phyloP scores from a whole-genome alignment of 2,797 vertebrate genomes.

The Scolopax rusticola region DNA sequence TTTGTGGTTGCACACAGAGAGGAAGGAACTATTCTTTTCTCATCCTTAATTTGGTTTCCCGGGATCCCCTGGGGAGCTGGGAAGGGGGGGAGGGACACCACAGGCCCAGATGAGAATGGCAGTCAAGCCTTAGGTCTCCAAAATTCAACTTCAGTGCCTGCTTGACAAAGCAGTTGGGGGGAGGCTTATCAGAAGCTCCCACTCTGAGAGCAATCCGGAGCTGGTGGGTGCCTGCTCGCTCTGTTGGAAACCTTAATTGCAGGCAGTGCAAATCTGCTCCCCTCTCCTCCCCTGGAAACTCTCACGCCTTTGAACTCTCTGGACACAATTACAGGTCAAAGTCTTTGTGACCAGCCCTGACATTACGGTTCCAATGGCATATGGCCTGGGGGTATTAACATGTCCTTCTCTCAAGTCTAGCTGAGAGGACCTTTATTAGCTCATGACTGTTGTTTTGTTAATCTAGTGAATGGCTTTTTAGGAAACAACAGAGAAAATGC shows the following conservation, averaged over 20 bases:
- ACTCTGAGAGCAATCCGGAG: neutral
- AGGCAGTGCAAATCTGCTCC: neutral
- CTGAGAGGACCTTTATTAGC: slow-evolving; percentile 62
- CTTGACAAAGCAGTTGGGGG: neutral
- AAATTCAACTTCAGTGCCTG: neutral
- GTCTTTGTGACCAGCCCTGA: slow-evolving; percentile 51
- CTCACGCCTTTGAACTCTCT: slow-evolving; percentile 50
- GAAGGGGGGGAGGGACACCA: too few relatives aligned
- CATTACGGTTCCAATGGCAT: slow-evolving; percentile 41
- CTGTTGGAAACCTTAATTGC: neutral
- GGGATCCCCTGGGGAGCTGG: neutral
- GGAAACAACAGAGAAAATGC: slow-evolving; percentile 72
- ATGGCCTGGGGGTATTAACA: slow-evolving; percentile 65
- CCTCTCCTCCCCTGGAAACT: neutral
- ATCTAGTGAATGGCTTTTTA: slow-evolving; percentile 71
- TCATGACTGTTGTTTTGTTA: slow-evolving; percentile 70
- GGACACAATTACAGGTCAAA: slow-evolving; percentile 68
- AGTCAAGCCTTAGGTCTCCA: neutral
- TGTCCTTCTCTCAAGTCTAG: slow-evolving; percentile 35
- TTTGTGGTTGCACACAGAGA: neutral
- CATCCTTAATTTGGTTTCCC: neutral
- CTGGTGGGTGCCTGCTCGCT: neutral
- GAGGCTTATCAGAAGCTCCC: neutral
- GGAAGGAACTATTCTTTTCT: neutral
- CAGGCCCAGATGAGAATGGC: neutral